Percentiles rank a stretch among this genome's conserved stretches.
Conservation (phyloP, 2,888 invertebrate species). For the Clitarchus hookeri region DNA sequence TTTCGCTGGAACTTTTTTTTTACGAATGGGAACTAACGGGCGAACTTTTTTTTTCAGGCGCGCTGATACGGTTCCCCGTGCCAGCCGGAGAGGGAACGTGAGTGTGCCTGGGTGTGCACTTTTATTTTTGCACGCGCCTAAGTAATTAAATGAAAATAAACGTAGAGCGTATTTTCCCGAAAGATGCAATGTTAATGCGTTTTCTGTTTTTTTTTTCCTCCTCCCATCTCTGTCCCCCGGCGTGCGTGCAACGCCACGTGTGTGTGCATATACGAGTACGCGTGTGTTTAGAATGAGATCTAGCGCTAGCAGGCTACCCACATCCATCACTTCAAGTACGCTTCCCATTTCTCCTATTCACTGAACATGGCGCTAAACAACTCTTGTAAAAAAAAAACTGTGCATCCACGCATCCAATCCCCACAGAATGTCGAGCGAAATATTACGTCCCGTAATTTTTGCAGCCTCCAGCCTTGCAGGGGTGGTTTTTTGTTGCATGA, state of each 20-base stretch:
- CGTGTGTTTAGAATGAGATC: constrained; percentile 3
- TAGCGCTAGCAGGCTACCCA: neutral
- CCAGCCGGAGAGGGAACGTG: neutral
- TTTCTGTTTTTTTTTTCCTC: constrained; percentile 15
- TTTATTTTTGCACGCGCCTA: constrained; percentile 20
- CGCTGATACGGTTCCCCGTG: neutral
- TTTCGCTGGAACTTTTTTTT: neutral
- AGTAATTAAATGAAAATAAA: constrained; percentile 28
- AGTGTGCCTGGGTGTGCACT: constrained; percentile 21
- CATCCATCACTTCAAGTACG: constrained; percentile 10
- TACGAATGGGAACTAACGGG: neutral
- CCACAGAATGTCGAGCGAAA: neutral
- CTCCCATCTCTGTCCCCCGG: neutral
- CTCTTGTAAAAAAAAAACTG: neutral
- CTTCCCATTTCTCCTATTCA: constrained; percentile 6
- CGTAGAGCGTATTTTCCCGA: constrained; percentile 20
- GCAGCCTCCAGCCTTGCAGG: neutral
- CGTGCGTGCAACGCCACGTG: neutral
- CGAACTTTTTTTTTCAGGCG: neutral
- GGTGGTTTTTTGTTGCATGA: neutral
- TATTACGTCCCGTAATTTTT: neutral
- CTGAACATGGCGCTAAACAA: constrained; percentile 6
- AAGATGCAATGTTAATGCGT: constrained; percentile 27
- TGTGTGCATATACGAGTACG: constrained; percentile 10
- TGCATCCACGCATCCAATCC: neutral